Evolutionary conservation across 2,797 vertebrate genomes (phyloP).

Genomic region (Leucoraja ocellata): DNA sequence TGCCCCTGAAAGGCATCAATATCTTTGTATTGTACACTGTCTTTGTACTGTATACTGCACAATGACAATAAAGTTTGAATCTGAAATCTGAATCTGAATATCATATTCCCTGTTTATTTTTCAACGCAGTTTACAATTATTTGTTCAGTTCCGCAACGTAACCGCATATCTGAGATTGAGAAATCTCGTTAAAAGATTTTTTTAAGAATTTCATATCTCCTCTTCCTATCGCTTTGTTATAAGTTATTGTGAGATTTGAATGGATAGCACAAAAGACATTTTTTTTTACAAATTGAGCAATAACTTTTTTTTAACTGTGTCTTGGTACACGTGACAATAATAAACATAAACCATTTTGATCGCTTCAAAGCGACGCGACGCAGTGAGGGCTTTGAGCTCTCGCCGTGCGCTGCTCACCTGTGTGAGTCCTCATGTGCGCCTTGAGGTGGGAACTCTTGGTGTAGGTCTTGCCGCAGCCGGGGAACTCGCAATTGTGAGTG

Average conservation of each 20-base stretch:
- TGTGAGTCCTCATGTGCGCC: slow-evolving; percentile 87
- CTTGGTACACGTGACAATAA: no score
- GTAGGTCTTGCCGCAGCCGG: slow-evolving; percentile 85
- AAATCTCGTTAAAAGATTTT: not conserved
- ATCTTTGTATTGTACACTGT: no score
- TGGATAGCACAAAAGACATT: no score
- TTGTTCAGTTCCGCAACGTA: not conserved
- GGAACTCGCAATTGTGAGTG: slow-evolving; percentile 84
- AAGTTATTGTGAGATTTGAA: no score
- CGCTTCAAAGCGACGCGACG: not conserved
- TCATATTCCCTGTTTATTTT: not conserved
- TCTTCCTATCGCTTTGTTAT: no score
- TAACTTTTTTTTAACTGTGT: no score
- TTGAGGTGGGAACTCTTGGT: slow-evolving; percentile 90
- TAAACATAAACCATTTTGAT: no score
- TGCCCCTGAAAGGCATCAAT: not conserved
- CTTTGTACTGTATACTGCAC: no score
- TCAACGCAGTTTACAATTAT: not conserved
- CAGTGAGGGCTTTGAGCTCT: not conserved
- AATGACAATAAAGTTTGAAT: no score
- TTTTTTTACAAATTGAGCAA: no score
- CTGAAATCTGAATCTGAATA: no score
- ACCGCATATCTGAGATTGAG: not conserved
- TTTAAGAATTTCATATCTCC: not conserved
- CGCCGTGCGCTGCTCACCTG: slow-evolving; percentile 61